A percentile compares a stretch with the other conserved stretches of the same genome.
phyloP scores from a whole-genome alignment of 2,113 vertebrate genomes.

The Percina caprodes region DNA sequence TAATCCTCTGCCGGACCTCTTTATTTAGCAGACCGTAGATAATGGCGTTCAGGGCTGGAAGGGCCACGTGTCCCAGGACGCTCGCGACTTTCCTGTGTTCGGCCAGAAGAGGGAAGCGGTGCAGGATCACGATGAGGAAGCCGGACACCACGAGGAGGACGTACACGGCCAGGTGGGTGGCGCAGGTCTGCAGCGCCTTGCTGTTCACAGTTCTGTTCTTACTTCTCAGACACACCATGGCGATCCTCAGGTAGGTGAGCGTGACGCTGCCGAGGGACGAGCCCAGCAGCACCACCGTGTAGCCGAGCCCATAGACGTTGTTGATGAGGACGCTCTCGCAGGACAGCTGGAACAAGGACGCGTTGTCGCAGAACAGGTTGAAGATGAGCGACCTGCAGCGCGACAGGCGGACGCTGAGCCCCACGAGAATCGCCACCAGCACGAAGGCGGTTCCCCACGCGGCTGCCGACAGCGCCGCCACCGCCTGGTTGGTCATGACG shows the following conservation, averaged over 20 bases:
- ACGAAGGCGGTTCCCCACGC: conserved; percentile 47
- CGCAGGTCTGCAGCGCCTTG: conserved; percentile 72
- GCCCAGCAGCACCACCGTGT: conserved; percentile 22
- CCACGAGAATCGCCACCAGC: not conserved
- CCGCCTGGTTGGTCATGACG: conserved; percentile 66
- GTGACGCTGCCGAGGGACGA: conserved; percentile 50
- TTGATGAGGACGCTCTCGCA: conserved; percentile 68
- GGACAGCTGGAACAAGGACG: conserved; percentile 75
- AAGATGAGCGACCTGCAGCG: conserved; percentile 62
- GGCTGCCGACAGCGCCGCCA: conserved; percentile 49
- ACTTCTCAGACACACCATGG: conserved; percentile 36
- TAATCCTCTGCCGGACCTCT: conserved; percentile 33
- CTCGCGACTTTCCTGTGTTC: conserved; percentile 58
- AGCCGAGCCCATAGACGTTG: conserved; percentile 64
- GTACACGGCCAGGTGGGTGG: conserved; percentile 67
- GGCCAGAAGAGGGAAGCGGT: conserved; percentile 54
- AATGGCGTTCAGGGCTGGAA: conserved; percentile 58
- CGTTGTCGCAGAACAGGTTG: conserved; percentile 75
- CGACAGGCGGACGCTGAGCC: conserved; percentile 50
- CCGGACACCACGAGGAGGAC: conserved; percentile 49
- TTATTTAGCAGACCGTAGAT: conserved; percentile 77
- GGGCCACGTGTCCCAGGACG: conserved; percentile 57
- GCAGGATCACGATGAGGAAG: conserved; percentile 29
- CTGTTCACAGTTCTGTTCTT: conserved; percentile 46
- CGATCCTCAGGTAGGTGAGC: conserved; percentile 74